phyloP scores from a whole-genome alignment of 2,888 invertebrate genomes.

The Apodemia zela region DNA sequence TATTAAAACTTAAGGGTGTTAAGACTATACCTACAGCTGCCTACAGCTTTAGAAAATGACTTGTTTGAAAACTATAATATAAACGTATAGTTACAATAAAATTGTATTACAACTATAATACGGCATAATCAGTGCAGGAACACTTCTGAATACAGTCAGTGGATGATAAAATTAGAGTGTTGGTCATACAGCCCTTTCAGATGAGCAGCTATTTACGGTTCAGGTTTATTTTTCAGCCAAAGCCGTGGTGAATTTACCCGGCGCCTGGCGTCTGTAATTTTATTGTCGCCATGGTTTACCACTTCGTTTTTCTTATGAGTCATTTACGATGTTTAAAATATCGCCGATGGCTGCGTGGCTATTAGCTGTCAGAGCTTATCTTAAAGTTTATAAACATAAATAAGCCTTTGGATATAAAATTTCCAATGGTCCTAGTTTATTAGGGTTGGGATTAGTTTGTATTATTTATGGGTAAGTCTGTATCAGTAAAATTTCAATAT shows the following conservation, averaged over 20 bases:
- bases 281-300: conserved; percentile 54
- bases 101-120: too few species aligned
- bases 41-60: too few species aligned
- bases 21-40: too few species aligned
- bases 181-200: conserved; percentile 60
- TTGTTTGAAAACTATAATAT: too few species aligned
- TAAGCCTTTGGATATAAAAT: neutral
- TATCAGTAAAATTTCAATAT: neutral
- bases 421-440: neutral
- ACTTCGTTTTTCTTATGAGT: conserved; percentile 65
- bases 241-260: conserved; percentile 63
- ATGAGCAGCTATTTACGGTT: conserved; percentile 60
- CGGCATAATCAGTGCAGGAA: conserved; percentile 18
- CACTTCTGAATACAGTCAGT: neutral
- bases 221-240: conserved; percentile 65
- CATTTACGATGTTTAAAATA: conserved; percentile 60
- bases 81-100: too few species aligned
- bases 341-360: conserved; percentile 32
- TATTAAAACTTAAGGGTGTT: too few species aligned
- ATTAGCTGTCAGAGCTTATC: neutral
- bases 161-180: conserved; percentile 65
- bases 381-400: conserved; percentile 8
- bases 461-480: neutral
- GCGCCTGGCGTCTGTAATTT: conserved; percentile 64
- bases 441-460: neutral